Evolutionary conservation across 2,888 invertebrate species (phyloP).

Genomic region (Sphaerophoria rueppellii): DNA sequence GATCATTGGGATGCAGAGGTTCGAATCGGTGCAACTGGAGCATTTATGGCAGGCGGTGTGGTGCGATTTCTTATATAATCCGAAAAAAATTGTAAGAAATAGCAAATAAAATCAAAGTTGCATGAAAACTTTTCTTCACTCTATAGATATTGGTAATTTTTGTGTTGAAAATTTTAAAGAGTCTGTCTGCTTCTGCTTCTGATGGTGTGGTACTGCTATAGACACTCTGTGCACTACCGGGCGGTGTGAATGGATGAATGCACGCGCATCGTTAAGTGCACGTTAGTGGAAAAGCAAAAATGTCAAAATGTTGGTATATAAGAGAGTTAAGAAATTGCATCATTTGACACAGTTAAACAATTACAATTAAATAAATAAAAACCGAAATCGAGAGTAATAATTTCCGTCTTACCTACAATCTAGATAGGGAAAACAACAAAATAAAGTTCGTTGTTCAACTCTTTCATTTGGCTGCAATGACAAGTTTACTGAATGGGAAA

Average conservation of each 20-base stretch:
- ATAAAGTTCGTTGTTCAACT: slow-evolving; percentile 45
- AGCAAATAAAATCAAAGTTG: slow-evolving; percentile 57
- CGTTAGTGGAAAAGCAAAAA: slow-evolving; percentile 27
- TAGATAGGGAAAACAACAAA: not conserved
- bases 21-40: slow-evolving; percentile 42
- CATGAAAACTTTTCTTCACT: slow-evolving; percentile 61
- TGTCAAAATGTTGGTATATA: slow-evolving; percentile 48
- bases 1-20: slow-evolving; percentile 11
- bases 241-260: slow-evolving; percentile 49
- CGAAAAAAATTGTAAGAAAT: slow-evolving; percentile 52
- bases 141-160: slow-evolving; percentile 51
- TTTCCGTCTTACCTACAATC: slow-evolving; percentile 13
- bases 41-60: slow-evolving; percentile 17
- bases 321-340: slow-evolving; percentile 60
- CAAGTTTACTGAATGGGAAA: slow-evolving; percentile 18
- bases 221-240: not conserved
- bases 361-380: slow-evolving; percentile 29
- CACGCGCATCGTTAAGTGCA: slow-evolving; percentile 45
- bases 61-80: slow-evolving; percentile 55
- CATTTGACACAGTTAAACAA: slow-evolving; percentile 47
- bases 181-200: not conserved
- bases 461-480: slow-evolving; percentile 46
- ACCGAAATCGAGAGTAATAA: slow-evolving; percentile 18
- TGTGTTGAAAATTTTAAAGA: slow-evolving; percentile 32
- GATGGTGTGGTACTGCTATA: not conserved